Evolutionary conservation across 2,888 invertebrate genomes (phyloP), one percentile per base, ranked within the genome.

Genomic region (Diaperis boleti): DNA sequence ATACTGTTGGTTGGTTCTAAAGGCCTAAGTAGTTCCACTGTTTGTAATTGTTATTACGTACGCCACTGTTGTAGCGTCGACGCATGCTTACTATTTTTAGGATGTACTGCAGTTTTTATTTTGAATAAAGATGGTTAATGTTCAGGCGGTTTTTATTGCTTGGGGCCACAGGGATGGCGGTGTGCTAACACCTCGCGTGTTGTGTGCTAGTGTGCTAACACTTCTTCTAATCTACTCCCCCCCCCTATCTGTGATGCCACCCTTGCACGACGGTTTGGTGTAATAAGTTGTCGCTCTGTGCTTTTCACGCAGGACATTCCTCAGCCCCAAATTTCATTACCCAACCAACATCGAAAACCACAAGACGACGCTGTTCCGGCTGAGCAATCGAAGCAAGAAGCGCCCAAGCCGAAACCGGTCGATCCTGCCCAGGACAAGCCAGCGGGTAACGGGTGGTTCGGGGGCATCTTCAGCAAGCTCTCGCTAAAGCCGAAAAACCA

Each of bases 401-500:
- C 17, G 5, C 6, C 10, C 11, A 69, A 73, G 60, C 14, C 66
- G 1, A 74, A 75, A 65, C 56, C 70, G 3, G 13, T 10, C 2
- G 65, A 69, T 37, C 57, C 69, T 7, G 54, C 64, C 1, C 65
- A 62, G 47, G 73, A 70, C 14, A 74, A 74, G 56, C 68, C 69
- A 20, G 74, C 77, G 37, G 76, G 74, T 17, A 78, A 80, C 7
- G 90, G 93, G 57, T 95, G 95, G 93, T 90, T 96, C 76, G 94
- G 94, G 65, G 94, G 94, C 49, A 86, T 95, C 73, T 92, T 93
- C 84, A 92, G 88, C 80, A 93, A 92, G 82, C 85, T 95, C 62
- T 86, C 92, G 13, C 85, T 92, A 54, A 91, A 92, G 71, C 90
- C 92, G 39, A 94, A 93, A 82, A 96, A 95, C 85, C 95, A 96